Evolutionary conservation across 2,888 invertebrate species (phyloP), one percentile per base, ranked within the genome.

Genomic region (Agrotis puta): DNA sequence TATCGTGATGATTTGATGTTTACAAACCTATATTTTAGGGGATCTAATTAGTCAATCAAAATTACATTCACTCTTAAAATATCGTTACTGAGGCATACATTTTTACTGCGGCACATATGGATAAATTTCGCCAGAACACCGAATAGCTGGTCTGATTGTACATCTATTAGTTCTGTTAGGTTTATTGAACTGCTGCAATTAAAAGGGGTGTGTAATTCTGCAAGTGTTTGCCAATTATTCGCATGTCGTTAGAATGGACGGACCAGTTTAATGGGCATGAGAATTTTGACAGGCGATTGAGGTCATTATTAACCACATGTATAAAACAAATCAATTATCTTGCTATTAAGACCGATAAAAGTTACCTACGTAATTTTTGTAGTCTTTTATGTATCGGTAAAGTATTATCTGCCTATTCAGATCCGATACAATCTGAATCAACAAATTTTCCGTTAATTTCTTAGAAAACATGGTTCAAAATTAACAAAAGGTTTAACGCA

Each of bases 141-240:
- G 47, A 47, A 54, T n/a, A 65, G 2, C 16, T 47, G 5, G 14
- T 47, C 75, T 9, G 39, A 43, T 9, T 27, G 47, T 65, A 59
- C 68, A 65, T 71, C 63, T 69, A 54, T 62, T 14, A 69, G 70
- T 72, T 53, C 80, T 77, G 84, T 85, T 74, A 78, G 82, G 80
- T 82, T 85, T 85, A 53, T 82, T 85, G 82, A 84, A 82, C 84
- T 78, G 51, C n/a, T 71, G 77, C 72, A 64, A 78, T 80, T 71
- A 80, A 80, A 47, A 50, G 33, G 51, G 43, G 59, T 59, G 62
- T 72, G 53, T 47, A 61, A 54, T 77, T 77, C 62, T 64, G 53
- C 62, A 56, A 74, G 22, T 66, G 66, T 74, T 79, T 58, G 75
- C 67, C 62, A 67, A 80, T 79, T 62, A 20, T 58, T 77, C 75